These are phyloP conservation scores for Ophioninae sp. DNA, from an alignment of 2,888 invertebrate species.

Conservation along the genomic window DNA sequence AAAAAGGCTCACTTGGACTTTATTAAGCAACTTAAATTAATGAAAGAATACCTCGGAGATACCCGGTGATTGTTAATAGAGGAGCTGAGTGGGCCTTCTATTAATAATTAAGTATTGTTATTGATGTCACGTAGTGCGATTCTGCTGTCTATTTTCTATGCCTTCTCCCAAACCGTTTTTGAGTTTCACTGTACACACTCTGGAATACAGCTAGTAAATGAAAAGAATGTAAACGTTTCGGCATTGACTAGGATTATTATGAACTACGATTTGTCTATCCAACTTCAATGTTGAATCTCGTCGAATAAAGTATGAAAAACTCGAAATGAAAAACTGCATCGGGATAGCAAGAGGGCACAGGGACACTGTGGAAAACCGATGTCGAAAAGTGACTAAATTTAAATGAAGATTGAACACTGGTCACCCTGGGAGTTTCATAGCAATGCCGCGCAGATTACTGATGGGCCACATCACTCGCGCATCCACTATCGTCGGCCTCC, in stretches of 20 bases:
- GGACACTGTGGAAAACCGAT: background rate
- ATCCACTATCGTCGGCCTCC: background rate
- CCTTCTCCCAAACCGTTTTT: no score
- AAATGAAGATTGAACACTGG: background rate
- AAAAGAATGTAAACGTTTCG: background rate
- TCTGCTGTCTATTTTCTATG: no score
- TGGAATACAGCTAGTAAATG: no score
- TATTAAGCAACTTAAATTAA: no score
- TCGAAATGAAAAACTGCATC: background rate
- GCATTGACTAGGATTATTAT: background rate
- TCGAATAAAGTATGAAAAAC: background rate
- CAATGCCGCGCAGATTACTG: background rate
- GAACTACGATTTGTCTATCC: background rate
- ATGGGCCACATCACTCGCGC: background rate
- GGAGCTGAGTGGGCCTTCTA: no score
- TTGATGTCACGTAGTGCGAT: no score
- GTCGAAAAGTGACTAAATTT: background rate
- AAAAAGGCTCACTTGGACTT: no score
- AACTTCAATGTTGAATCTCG: background rate
- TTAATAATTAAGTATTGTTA: no score
- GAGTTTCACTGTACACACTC: no score
- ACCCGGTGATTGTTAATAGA: no score
- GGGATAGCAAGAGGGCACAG: background rate
- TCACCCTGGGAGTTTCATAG: background rate
- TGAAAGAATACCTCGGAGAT: no score